Percentiles rank a stretch among this genome's conserved stretches.
Conservation (phyloP, 2,888 invertebrate species). For the Lumbricus terrestris region DNA sequence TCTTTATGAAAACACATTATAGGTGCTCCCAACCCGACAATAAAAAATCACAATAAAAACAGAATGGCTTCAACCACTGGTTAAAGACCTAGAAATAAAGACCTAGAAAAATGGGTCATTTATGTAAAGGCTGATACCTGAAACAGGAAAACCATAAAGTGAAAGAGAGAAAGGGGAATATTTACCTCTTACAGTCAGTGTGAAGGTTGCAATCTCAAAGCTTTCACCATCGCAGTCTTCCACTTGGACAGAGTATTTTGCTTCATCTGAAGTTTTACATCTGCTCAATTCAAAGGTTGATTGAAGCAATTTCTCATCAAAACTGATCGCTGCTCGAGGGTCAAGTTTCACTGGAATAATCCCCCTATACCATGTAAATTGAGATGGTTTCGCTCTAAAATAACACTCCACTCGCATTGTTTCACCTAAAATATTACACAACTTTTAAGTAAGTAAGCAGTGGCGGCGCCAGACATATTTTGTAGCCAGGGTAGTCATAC, state of each 20-base stretch:
- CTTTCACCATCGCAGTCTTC: constrained; percentile 88
- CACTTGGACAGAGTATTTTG: constrained; percentile 86
- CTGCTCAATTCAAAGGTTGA: constrained; percentile 84
- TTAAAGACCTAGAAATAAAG: too few species aligned
- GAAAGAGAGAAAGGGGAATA: neutral
- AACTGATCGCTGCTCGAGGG: constrained; percentile 78
- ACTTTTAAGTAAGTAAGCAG: neutral
- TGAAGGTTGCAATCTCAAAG: constrained; percentile 86
- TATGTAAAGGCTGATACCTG: too few species aligned
- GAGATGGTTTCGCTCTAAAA: constrained; percentile 64
- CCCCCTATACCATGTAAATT: constrained; percentile 83
- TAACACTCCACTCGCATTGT: neutral
- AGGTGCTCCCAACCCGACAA: too few species aligned
- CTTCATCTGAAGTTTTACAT: constrained; percentile 94
- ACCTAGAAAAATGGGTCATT: too few species aligned
- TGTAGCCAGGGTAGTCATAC: too few species aligned
- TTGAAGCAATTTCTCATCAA: constrained; percentile 22
- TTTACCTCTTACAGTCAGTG: constrained; percentile 89
- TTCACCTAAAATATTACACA: neutral
- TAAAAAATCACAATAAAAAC: too few species aligned
- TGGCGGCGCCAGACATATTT: too few species aligned
- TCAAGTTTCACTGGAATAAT: constrained; percentile 87
- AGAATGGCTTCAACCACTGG: too few species aligned
- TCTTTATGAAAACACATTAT: too few species aligned
- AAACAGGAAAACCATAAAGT: too few species aligned